A percentile compares a stretch with the other conserved stretches of the same genome.
Evolutionary conservation across 2,888 invertebrate species (phyloP).

Genomic region (Synergus itoensis): DNA sequence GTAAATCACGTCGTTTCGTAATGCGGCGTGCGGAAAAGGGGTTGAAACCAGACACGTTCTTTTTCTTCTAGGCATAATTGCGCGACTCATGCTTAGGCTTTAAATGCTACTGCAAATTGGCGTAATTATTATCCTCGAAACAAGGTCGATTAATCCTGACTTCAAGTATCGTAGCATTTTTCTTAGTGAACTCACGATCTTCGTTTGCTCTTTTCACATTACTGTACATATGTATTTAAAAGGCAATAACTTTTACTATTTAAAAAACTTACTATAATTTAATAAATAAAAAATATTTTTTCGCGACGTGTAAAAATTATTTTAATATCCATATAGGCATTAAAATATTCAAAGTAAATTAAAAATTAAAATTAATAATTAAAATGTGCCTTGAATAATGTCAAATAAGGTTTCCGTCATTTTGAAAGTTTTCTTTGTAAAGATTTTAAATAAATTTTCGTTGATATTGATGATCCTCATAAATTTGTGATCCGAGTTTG

Average conservation of each 20-base stretch:
- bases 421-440: not conserved
- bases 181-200: conserved; percentile 13
- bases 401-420: too few relatives aligned
- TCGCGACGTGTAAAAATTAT: too few relatives aligned
- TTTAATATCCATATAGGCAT: too few relatives aligned
- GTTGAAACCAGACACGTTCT: conserved; percentile 39
- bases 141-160: conserved; percentile 37
- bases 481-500: not conserved
- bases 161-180: conserved; percentile 9
- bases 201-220: conserved; percentile 1
- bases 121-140: conserved; percentile 36
- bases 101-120: conserved; percentile 39
- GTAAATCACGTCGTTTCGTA: conserved; percentile 38
- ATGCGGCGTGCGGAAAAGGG: conserved; percentile 33
- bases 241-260: too few relatives aligned
- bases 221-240: not conserved
- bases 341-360: too few relatives aligned
- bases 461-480: conserved; percentile 13
- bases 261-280: too few relatives aligned
- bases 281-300: too few relatives aligned
- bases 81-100: conserved; percentile 18
- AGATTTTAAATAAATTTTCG: not conserved
- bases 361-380: too few relatives aligned
- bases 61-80: conserved; percentile 33
- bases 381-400: too few relatives aligned